These are phyloP conservation scores for Conistra vaccinii DNA, from an alignment of 2,888 invertebrate genomes.

Conservation along the genomic window DNA sequence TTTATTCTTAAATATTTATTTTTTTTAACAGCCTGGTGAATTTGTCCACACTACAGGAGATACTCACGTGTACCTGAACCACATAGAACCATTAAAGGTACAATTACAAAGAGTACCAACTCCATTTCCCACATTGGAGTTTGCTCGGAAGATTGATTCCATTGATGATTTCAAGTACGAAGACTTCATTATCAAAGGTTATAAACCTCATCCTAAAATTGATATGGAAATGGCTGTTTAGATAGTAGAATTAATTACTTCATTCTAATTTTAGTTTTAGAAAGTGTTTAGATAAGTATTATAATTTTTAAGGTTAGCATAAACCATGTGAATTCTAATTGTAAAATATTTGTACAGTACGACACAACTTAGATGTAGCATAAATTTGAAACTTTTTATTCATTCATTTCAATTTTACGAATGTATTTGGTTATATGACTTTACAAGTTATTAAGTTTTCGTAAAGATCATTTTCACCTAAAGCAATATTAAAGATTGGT, in stretches of 20 bases:
- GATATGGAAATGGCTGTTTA: slow-evolving; percentile 98
- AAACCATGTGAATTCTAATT: slow-evolving; percentile 20
- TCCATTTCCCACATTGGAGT: slow-evolving; percentile 95
- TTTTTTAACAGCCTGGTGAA: slow-evolving; percentile 94
- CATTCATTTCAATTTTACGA: too few species aligned
- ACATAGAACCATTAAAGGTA: slow-evolving; percentile 95
- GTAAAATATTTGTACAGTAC: slow-evolving; percentile 19
- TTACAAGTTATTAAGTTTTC: too few species aligned
- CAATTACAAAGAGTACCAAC: slow-evolving; percentile 95
- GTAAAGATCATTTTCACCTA: too few species aligned
- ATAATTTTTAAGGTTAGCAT: slow-evolving; percentile 1
- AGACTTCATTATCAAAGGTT: slow-evolving; percentile 96
- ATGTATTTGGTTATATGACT: too few species aligned
- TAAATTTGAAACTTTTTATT: too few species aligned
- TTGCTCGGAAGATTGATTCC: slow-evolving; percentile 93
- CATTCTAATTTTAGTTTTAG: slow-evolving; percentile 2
- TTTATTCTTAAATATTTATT: neutral
- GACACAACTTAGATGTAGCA: too few species aligned
- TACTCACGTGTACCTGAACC: slow-evolving; percentile 98
- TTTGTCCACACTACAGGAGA: slow-evolving; percentile 99
- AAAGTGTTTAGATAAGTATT: slow-evolving; percentile 23
- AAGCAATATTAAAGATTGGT: too few species aligned
- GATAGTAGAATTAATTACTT: neutral
- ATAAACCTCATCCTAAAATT: slow-evolving; percentile 97
- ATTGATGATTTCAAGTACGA: slow-evolving; percentile 97